A percentile compares a stretch with the other conserved stretches of the same genome.
These are phyloP conservation scores for Ophioninae sp. DNA, from an alignment of 2,888 invertebrate species.

Conservation along the genomic window DNA sequence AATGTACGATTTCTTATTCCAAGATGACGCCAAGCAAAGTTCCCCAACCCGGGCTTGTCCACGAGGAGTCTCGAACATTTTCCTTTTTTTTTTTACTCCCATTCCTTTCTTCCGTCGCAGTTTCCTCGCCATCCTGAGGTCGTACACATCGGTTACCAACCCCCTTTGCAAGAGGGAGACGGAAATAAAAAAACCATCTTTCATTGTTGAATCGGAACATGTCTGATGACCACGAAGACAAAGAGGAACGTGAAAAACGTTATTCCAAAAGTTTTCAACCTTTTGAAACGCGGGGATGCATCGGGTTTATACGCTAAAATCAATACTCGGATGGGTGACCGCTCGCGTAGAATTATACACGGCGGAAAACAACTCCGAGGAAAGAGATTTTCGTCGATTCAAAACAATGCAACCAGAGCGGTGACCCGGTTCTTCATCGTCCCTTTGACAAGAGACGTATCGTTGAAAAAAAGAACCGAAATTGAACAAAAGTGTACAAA, in stretches of 20 bases:
- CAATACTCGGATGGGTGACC: too few species aligned
- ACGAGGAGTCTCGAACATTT: slow-evolving; percentile 36
- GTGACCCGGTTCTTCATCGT: too few species aligned
- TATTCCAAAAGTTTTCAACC: not conserved
- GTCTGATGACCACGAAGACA: slow-evolving; percentile 42
- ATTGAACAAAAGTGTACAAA: too few species aligned
- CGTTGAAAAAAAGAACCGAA: too few species aligned
- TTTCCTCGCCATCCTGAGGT: slow-evolving; percentile 36
- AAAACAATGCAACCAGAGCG: too few species aligned
- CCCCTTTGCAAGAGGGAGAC: not conserved
- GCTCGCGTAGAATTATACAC: too few species aligned
- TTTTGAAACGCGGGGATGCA: not conserved
- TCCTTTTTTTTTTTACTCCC: slow-evolving; percentile 28
- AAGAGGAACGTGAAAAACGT: not conserved
- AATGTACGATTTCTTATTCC: slow-evolving; percentile 76
- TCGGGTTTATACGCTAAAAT: too few species aligned
- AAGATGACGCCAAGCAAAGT: slow-evolving; percentile 68
- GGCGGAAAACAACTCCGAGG: too few species aligned
- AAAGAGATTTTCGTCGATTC: too few species aligned
- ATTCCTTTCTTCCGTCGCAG: slow-evolving; percentile 21
- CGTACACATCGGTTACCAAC: slow-evolving; percentile 43
- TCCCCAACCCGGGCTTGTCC: slow-evolving; percentile 33
- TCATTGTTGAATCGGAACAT: slow-evolving; percentile 46
- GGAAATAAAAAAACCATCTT: slow-evolving; percentile 47
- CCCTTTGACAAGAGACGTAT: too few species aligned